Evolutionary conservation across 2,797 vertebrate species (phyloP).

Genomic region (Gymnothorax javanicus): DNA sequence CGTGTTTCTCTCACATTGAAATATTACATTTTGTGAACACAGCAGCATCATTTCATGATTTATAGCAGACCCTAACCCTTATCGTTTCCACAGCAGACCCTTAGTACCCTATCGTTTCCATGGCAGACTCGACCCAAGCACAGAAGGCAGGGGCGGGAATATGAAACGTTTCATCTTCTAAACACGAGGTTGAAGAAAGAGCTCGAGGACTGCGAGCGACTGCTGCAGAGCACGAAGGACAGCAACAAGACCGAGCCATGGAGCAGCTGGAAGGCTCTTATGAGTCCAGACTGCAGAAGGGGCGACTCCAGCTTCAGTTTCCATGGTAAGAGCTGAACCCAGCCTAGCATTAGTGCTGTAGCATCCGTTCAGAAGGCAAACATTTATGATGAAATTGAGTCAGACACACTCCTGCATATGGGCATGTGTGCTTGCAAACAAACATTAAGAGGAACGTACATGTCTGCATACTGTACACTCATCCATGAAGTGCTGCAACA

Average conservation of each 20-base stretch:
- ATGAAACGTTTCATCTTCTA: slow-evolving; percentile 83
- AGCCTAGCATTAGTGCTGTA: background rate
- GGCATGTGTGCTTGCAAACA: too few relatives aligned
- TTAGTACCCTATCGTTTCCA: too few relatives aligned
- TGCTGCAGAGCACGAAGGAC: slow-evolving; percentile 74
- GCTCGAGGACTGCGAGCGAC: slow-evolving; percentile 81
- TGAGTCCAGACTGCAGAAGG: slow-evolving; percentile 80
- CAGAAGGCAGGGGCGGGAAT: slow-evolving; percentile 84
- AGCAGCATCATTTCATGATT: too few relatives aligned
- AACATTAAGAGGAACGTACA: too few relatives aligned
- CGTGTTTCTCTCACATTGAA: background rate
- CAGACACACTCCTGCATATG: too few relatives aligned
- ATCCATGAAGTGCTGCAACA: too few relatives aligned
- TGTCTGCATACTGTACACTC: too few relatives aligned
- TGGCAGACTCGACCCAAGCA: slow-evolving; percentile 78
- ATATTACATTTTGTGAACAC: background rate
- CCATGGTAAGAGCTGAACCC: slow-evolving; percentile 66
- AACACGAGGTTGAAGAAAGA: slow-evolving; percentile 77
- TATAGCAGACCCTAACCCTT: too few relatives aligned
- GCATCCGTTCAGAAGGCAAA: too few relatives aligned
- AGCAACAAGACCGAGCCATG: slow-evolving; percentile 67
- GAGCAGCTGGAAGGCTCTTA: slow-evolving; percentile 78
- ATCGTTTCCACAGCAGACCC: too few relatives aligned
- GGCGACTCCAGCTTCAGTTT: slow-evolving; percentile 66
- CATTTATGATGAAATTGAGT: too few relatives aligned